These are phyloP conservation scores for Ptychoptera albimana DNA, from an alignment of 2,888 invertebrate genomes.

Conservation along the genomic window DNA sequence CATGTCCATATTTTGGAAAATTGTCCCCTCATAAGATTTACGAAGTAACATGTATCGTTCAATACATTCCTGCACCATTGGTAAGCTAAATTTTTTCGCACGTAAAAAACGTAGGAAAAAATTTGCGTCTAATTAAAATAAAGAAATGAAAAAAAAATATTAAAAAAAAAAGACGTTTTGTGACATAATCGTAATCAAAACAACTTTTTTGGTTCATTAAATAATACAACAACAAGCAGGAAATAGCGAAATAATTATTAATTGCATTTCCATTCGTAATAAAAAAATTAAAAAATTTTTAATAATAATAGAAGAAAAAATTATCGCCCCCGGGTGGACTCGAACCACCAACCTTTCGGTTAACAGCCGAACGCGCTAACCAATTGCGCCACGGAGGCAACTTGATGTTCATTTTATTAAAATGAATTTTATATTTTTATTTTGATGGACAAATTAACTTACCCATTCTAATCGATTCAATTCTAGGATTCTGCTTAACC, in stretches of 20 bases:
- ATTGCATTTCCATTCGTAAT: too few species aligned
- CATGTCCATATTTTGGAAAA: constrained; percentile 57
- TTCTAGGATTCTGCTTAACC: constrained; percentile 54
- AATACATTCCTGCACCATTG: constrained; percentile 60
- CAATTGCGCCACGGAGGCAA: constrained; percentile 72
- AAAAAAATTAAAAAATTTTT: too few species aligned
- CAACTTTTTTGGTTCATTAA: too few species aligned
- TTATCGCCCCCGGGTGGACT: constrained; percentile 74
- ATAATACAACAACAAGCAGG: too few species aligned
- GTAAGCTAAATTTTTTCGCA: constrained; percentile 66
- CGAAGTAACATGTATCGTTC: constrained; percentile 62
- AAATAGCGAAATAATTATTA: too few species aligned
- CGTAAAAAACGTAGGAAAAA: constrained; percentile 62
- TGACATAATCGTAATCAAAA: too few species aligned
- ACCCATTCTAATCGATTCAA: constrained; percentile 53
- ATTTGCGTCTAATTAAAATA: constrained; percentile 29
- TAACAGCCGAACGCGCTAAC: constrained; percentile 92
- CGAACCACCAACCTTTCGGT: constrained; percentile 93
- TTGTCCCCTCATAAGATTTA: constrained; percentile 60
- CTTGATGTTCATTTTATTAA: too few species aligned
- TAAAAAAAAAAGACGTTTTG: too few species aligned
- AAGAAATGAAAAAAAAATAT: constrained; percentile 1
- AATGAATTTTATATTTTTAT: background rate
- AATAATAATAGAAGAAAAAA: constrained; percentile 20
- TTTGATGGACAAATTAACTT: constrained; percentile 14